These are phyloP conservation scores for Maniola hyperantus DNA, from an alignment of 2,888 invertebrate species.

Conservation along the genomic window DNA sequence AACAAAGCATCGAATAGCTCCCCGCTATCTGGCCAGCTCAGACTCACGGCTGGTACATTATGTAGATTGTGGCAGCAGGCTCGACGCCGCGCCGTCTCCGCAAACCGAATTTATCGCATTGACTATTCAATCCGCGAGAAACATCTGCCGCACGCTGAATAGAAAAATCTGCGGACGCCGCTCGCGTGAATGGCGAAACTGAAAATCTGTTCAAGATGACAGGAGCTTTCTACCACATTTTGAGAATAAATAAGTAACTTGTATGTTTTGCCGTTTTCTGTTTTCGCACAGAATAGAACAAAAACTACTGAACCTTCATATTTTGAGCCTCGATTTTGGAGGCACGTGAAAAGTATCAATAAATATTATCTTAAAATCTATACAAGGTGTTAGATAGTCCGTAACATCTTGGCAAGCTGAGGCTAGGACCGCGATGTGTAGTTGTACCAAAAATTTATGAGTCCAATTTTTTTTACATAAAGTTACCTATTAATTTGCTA, in stretches of 20 bases:
- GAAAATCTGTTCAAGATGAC: slow-evolving; percentile 36
- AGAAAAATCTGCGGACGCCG: slow-evolving; percentile 52
- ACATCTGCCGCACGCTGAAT: slow-evolving; percentile 68
- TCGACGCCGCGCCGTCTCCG: slow-evolving; percentile 57
- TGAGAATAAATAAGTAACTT: background rate
- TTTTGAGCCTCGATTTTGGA: too few relatives aligned
- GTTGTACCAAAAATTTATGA: too few relatives aligned
- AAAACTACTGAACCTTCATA: too few relatives aligned
- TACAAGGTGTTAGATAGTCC: too few relatives aligned
- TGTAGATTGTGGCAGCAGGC: slow-evolving; percentile 66
- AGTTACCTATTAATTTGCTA: too few relatives aligned
- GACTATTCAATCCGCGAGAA: slow-evolving; percentile 74
- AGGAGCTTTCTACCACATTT: slow-evolving; percentile 4
- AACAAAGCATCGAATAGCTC: slow-evolving; percentile 44
- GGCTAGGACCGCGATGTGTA: too few relatives aligned
- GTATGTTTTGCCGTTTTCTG: background rate
- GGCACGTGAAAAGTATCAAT: too few relatives aligned
- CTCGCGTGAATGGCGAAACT: slow-evolving; percentile 44
- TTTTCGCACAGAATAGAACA: background rate
- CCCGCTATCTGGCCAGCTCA: slow-evolving; percentile 37
- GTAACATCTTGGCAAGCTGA: too few relatives aligned
- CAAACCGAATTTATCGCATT: slow-evolving; percentile 80
- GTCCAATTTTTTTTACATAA: too few relatives aligned
- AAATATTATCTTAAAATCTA: too few relatives aligned
- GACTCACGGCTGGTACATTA: slow-evolving; percentile 59